A percentile compares a stretch with the other conserved stretches of the same genome.
Conservation (phyloP, 2,797 vertebrate species). For the Anabacerthia variegaticeps region DNA sequence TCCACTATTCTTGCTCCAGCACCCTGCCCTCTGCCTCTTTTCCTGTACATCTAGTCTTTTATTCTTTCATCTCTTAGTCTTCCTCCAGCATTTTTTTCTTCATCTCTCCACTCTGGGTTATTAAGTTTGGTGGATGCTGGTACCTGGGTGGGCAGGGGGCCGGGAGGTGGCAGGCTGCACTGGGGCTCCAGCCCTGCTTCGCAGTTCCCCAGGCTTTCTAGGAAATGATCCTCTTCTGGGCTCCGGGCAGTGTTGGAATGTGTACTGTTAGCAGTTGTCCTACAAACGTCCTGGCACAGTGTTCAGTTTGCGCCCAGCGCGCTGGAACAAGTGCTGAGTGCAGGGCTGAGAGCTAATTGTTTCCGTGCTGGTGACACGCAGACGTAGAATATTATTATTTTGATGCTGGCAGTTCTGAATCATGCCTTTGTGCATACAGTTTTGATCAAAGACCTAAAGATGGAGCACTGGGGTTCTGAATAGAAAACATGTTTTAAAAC, state of each 20-base stretch:
- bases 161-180: conserved; percentile 59
- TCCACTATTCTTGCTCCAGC: fast-evolving
- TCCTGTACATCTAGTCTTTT: not conserved
- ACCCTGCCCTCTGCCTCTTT: not conserved
- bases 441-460: conserved; percentile 43
- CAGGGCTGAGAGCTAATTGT: not conserved
- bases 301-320: fast-evolving
- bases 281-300: not conserved
- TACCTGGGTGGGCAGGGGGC: not conserved
- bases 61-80: not conserved
- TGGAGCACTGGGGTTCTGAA: conserved; percentile 23
- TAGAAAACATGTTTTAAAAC: not conserved
- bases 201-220: not conserved
- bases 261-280: not conserved
- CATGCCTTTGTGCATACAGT: not conserved
- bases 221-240: not conserved
- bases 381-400: not conserved
- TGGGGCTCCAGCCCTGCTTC: not conserved
- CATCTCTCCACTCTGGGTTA: not conserved
- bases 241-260: fast-evolving
- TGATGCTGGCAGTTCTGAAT: conserved; percentile 2
- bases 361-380: not conserved
- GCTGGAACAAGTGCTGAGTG: fast-evolving
- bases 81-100: not conserved
- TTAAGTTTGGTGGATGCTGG: fast-evolving